Evolutionary conservation across 2,113 vertebrate genomes (phyloP).

Genomic region (Aegithalos caudatus): DNA sequence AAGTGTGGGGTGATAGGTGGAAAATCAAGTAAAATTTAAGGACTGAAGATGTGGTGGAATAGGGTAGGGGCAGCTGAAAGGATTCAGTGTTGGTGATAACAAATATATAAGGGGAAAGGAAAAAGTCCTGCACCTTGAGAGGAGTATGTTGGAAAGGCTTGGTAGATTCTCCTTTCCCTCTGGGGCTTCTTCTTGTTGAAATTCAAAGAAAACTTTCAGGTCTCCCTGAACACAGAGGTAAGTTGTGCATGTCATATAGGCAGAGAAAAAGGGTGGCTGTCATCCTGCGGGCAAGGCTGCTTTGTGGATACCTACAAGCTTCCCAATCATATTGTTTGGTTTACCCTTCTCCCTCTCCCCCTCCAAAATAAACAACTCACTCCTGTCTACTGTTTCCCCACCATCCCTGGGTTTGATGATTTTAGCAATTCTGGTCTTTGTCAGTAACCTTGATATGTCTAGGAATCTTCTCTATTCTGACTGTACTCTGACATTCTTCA

Average conservation of each 20-base stretch:
- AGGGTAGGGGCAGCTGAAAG: neutral
- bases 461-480: neutral
- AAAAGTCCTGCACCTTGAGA: neutral
- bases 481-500: neutral
- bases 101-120: neutral
- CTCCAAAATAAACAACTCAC: neutral
- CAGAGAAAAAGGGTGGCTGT: neutral
- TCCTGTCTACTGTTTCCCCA: neutral
- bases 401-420: neutral
- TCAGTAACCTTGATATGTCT: neutral
- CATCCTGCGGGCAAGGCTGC: neutral
- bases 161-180: accelerated
- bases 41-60: neutral
- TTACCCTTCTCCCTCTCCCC: accelerated
- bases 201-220: neutral
- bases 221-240: neutral
- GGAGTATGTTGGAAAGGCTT: neutral
- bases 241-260: neutral
- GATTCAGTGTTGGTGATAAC: neutral
- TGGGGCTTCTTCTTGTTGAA: neutral
- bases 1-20: neutral
- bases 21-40: neutral
- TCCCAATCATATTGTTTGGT: neutral
- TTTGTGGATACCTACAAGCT: neutral
- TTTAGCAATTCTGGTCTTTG: neutral